Conservation (phyloP, 2,113 vertebrate species). For the Labeo catla region DNA sequence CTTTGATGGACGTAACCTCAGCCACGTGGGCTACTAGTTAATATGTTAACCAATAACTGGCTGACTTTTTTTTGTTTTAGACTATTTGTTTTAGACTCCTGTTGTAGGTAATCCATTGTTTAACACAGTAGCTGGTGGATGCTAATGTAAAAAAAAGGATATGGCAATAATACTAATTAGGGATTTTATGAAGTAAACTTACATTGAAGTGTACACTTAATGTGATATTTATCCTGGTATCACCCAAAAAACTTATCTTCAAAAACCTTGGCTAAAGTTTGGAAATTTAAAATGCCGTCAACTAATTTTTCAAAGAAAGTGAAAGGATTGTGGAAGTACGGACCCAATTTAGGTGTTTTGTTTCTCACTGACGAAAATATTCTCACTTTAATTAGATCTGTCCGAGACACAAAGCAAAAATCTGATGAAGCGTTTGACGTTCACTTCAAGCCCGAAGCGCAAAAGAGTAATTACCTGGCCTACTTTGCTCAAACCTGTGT, state of each 20-base stretch:
- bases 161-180: not conserved
- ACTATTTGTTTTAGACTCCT: not conserved
- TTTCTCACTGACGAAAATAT: not conserved
- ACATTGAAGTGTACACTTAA: not conserved
- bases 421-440: constrained; percentile 22
- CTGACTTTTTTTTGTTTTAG: not conserved
- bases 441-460: constrained; percentile 8
- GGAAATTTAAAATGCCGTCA: not conserved
- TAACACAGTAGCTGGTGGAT: not conserved
- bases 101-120: not conserved
- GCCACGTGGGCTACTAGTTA: not conserved
- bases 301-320: not conserved
- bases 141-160: not conserved
- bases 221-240: not conserved
- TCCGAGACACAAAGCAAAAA: constrained; percentile 26
- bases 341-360: constrained; percentile 10
- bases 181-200: not conserved
- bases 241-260: not conserved
- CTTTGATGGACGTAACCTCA: not conserved
- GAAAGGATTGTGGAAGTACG: not conserved
- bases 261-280: not conserved
- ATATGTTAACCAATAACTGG: not conserved
- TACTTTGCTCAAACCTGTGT: constrained; percentile 26
- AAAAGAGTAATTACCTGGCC: constrained; percentile 44
- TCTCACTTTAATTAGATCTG: constrained; percentile 41